phyloP scores from a whole-genome alignment of 2,113 vertebrate genomes.

The Sakesphorus luctuosus region DNA sequence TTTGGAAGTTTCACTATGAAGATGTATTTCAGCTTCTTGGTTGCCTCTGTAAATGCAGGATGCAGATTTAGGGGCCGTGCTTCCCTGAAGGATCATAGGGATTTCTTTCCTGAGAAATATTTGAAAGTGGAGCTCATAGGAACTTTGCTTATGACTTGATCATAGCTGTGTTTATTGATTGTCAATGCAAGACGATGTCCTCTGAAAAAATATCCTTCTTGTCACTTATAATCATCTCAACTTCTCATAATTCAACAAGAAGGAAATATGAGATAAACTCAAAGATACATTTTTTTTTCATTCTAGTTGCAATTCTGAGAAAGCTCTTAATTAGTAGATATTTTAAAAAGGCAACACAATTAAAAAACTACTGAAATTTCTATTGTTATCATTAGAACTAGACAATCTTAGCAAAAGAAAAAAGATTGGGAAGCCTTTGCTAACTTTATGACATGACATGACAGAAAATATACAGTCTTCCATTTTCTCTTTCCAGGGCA shows the following conservation, averaged over 20 bases:
- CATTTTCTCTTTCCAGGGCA: neutral
- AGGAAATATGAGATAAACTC: neutral
- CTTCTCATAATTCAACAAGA: neutral
- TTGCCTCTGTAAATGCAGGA: neutral
- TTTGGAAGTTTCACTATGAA: neutral
- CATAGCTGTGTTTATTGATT: neutral
- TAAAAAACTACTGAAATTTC: neutral
- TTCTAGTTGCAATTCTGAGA: neutral
- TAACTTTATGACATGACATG: neutral
- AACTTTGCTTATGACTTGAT: neutral
- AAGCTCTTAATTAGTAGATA: neutral
- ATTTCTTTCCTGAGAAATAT: neutral
- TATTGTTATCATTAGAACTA: neutral
- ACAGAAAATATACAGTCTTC: neutral
- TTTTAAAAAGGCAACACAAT: neutral
- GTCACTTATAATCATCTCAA: neutral
- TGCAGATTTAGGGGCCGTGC: neutral
- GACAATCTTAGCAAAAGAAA: neutral
- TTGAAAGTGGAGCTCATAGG: neutral
- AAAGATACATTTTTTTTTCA: neutral
- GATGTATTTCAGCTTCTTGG: neutral
- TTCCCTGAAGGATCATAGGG: neutral
- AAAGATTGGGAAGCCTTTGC: neutral
- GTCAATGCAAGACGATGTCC: neutral
- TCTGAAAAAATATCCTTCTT: neutral